Base-by-base conservation (phyloP, 2,888 invertebrate genomes). In the Hypselothyrea guttata region DNA sequence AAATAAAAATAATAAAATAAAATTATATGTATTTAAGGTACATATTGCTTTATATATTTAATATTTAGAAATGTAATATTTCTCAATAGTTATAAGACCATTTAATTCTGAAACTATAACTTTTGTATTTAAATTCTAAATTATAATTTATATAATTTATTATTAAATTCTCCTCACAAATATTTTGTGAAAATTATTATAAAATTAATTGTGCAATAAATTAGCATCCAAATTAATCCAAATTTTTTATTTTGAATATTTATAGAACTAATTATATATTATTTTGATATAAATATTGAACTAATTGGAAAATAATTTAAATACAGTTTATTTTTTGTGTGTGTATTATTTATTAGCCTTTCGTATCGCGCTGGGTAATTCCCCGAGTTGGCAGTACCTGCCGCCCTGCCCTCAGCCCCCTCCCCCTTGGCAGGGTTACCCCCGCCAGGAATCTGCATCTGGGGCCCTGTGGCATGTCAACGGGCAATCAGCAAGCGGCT, bases 281-380 rank as follows among this genome's bases (percentile, higher is more conserved):
- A 31, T 11, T 22, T 4, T 22, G 7, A 31, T 9, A 9, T 31
- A 31, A 31, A 31, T 9, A n/a, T 9, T 1, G 1, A 15, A 13
- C 12, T 8, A 8, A 33, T 12, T 33, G 7, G 11, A 33, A 3
- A 33, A n/a, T 8, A 1, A 31, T 8, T 3, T 31, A 8, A 13
- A 34, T 4, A 34, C 12, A 34, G 13, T 5, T 8, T 7, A 5
- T 22, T 4, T 22, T 22, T 22, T 22, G 22, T 22, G 22, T 4
- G 22, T 22, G 22, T 22, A 22, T 22, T 22, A 82, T 78, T 78
- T 78, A 78, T 78, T 78, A 78, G 78, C 22, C 78, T 82, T 51
- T 73, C 73, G 67, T 41, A 51, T 46, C 31, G 49, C 18, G 35
- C 8, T n/a, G 18, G 18, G 18, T 28, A 16, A 33, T 33, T 37